Evolutionary conservation across 2,888 invertebrate genomes (phyloP).

Genomic region (Xestia sexstrigata): DNA sequence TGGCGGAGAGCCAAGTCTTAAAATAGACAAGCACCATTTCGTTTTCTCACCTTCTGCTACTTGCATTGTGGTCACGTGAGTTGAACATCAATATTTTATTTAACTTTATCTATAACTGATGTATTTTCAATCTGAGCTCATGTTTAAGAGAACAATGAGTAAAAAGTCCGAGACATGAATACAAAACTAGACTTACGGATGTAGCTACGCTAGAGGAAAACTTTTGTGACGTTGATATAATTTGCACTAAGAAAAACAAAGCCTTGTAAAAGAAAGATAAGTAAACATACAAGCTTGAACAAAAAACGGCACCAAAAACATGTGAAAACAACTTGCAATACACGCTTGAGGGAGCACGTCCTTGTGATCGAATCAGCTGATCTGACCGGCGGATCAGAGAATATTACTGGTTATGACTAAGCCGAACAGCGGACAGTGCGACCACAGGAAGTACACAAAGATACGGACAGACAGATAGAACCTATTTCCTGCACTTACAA

Average conservation of each 20-base stretch:
- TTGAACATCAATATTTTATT: conserved; percentile 65
- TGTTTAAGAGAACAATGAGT: conserved; percentile 51
- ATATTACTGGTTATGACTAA: conserved; percentile 72
- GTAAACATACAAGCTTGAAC: conserved; percentile 38
- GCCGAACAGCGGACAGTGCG: conserved; percentile 55
- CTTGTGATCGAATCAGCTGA: conserved; percentile 75
- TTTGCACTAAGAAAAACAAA: conserved; percentile 16
- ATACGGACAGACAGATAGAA: conserved; percentile 61
- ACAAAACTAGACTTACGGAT: conserved; percentile 39
- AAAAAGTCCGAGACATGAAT: conserved; percentile 44
- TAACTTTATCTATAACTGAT: conserved; percentile 57
- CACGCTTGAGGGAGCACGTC: conserved; percentile 73
- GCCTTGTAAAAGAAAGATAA: conserved; percentile 26
- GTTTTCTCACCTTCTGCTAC: conserved; percentile 84
- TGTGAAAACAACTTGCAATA: conserved; percentile 71
- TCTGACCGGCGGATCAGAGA: conserved; percentile 59
- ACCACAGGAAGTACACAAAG: conserved; percentile 77
- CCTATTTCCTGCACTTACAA: conserved; percentile 79
- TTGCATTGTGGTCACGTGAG: conserved; percentile 85
- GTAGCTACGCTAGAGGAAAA: conserved; percentile 21
- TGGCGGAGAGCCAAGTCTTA: conserved; percentile 84
- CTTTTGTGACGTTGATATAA: conserved; percentile 21
- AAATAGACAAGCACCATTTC: conserved; percentile 82
- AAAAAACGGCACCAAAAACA: conserved; percentile 64
- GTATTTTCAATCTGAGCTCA: conserved; percentile 47